phyloP scores from a whole-genome alignment of 2,113 vertebrate species.

The Azemiops feae region DNA sequence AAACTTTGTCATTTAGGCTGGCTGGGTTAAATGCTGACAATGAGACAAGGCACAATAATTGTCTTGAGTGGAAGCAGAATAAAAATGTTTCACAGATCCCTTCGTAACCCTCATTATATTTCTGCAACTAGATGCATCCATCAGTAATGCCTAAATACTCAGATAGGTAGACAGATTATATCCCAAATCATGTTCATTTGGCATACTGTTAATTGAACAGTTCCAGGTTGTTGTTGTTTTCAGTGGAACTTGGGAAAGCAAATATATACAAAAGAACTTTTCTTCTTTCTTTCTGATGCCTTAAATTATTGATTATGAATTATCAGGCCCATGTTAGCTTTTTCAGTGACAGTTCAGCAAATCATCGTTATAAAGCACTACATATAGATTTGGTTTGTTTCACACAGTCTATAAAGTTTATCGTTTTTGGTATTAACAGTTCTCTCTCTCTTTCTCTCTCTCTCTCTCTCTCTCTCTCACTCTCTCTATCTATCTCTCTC shows the following conservation, averaged over 20 bases:
- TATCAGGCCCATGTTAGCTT: background rate
- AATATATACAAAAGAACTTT: background rate
- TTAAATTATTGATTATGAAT: background rate
- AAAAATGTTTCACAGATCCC: background rate
- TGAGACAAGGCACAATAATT: background rate
- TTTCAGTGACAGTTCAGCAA: conserved; percentile 15
- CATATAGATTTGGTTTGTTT: conserved; percentile 38
- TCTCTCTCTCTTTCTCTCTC: background rate
- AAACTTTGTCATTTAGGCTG: background rate
- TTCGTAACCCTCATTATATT: background rate
- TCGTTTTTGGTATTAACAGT: conserved; percentile 69
- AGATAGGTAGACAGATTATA: background rate
- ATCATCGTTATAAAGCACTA: conserved; percentile 32
- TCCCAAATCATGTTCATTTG: background rate
- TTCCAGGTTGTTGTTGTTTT: background rate
- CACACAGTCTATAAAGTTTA: conserved; percentile 61
- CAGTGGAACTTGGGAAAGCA: background rate
- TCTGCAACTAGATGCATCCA: background rate
- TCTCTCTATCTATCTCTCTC: background rate
- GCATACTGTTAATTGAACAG: background rate
- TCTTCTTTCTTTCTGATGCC: background rate
- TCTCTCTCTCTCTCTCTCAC: background rate
- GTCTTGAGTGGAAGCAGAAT: background rate
- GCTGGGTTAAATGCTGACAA: background rate
- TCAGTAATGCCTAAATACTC: background rate